Conservation (phyloP, 2,888 invertebrate species). For the Drosophila multiciliata region DNA sequence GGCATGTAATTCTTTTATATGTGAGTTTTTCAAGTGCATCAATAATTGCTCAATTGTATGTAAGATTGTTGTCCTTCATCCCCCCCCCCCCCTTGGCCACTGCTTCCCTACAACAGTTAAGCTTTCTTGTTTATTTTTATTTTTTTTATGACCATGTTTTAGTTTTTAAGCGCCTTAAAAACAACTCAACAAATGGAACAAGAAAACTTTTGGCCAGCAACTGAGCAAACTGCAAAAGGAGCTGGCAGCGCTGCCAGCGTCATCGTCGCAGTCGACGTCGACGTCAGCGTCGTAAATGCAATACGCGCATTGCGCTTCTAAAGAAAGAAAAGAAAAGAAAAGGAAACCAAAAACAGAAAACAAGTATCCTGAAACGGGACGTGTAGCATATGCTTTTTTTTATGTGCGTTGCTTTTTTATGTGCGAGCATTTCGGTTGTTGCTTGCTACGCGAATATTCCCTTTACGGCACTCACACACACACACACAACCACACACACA, state of each 20-base stretch:
- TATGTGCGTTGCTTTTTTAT: constrained; percentile 64
- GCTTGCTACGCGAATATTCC: constrained; percentile 38
- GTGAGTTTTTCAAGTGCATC: not conserved
- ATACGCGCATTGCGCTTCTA: constrained; percentile 31
- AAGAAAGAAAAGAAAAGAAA: not conserved
- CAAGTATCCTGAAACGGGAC: constrained; percentile 51
- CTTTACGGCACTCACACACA: constrained; percentile 10
- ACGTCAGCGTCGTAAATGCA: constrained; percentile 36
- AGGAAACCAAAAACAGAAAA: constrained; percentile 4
- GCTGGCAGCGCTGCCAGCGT: constrained; percentile 43
- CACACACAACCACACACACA: constrained; percentile 10
- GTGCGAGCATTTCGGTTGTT: constrained; percentile 56
- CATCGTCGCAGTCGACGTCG: constrained; percentile 36
- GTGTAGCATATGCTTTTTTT: constrained; percentile 71
- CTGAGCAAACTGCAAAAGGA: constrained; percentile 15
- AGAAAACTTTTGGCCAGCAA: constrained; percentile 26
- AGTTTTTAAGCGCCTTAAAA: constrained; percentile 58
- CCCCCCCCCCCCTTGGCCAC: not conserved
- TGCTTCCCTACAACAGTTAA: not conserved
- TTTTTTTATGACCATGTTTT: constrained; percentile 11
- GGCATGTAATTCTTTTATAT: not conserved
- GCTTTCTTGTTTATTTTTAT: constrained; percentile 11
- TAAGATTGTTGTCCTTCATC: not conserved
- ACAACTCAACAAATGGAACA: constrained; percentile 38
- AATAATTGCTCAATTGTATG: not conserved